A percentile compares a stretch with the other conserved stretches of the same genome.
phyloP scores from a whole-genome alignment of 2,888 invertebrate genomes.

The Macrophya annulata region DNA sequence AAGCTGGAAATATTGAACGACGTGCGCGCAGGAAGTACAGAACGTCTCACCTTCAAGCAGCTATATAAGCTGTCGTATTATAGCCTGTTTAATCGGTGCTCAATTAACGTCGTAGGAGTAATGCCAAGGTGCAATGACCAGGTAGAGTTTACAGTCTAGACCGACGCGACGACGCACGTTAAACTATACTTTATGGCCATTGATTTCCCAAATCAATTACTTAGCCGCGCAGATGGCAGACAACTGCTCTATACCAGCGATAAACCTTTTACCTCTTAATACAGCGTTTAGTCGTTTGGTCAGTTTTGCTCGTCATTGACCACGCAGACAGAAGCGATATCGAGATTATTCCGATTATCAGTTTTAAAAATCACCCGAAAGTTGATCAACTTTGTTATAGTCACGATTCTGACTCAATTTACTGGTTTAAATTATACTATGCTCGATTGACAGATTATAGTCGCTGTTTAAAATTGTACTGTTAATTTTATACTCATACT shows the following conservation, averaged over 20 bases:
- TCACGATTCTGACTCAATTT: neutral
- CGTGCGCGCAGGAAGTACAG: neutral
- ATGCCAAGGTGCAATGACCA: slow-evolving; percentile 34
- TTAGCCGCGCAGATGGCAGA: slow-evolving; percentile 43
- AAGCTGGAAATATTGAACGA: neutral
- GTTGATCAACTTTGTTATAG: neutral
- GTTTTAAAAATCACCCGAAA: neutral
- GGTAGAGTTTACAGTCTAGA: slow-evolving; percentile 26
- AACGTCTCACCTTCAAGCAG: neutral
- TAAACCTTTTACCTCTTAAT: slow-evolving; percentile 52
- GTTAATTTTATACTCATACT: neutral
- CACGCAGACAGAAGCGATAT: neutral
- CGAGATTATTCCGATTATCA: slow-evolving; percentile 30
- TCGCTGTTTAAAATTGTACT: neutral
- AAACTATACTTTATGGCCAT: slow-evolving; percentile 27
- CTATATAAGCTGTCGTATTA: neutral
- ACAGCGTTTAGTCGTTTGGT: slow-evolving; percentile 2
- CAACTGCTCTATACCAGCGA: slow-evolving; percentile 54
- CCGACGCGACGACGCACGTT: neutral
- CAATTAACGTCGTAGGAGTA: slow-evolving; percentile 15
- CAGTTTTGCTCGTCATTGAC: neutral
- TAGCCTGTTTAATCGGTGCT: slow-evolving; percentile 15
- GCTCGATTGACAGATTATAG: neutral
- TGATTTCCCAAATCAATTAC: slow-evolving; percentile 57
- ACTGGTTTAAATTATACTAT: neutral